Evolutionary conservation across 2,113 vertebrate genomes (phyloP), one percentile per base, ranked within the genome.

Genomic region (Etheostoma spectabile): DNA sequence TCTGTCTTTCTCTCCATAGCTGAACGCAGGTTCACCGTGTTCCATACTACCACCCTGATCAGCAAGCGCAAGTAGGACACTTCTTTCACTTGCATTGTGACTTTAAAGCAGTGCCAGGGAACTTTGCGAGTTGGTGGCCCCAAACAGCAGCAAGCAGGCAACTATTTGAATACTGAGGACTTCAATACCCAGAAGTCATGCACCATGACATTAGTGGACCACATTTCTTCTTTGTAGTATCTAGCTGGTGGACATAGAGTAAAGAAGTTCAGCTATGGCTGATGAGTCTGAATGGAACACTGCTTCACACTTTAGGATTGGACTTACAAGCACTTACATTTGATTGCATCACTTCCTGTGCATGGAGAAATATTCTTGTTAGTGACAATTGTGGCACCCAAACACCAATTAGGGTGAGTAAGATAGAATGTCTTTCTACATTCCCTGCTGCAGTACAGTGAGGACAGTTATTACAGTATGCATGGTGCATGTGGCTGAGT

Each of bases 311-410:
- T 69, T n/a, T 14, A 19, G 19, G 27, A 61, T 73, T 63, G 24
- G 55, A 52, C 49, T 75, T 64, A 45, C n/a, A n/a, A n/a, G 6
- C 18, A 4, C 61, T 88, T 86, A 35, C 79, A 83, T 52, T 38
- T 77, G 62, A 78, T 91, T 88, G 74, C 84, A 86, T 88, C 84
- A 88, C 74, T 80, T 81, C 57, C 55, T 61, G 33, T 71, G 38
- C 22, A 76, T 70, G 38, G 52, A 67, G 67, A 59, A 52, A 62
- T 79, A 45, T 55, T 63, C 74, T 74, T 60, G 15, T 81, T 66
- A 45, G 63, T 65, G 59, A 80, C 71, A 70, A 45, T 2, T 69
- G 55, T 62, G 48, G 49, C 64, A 74, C 56, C 22, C 6, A 33
- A 72, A 67, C 33, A 11, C 70, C 69, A 74, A 82, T 90, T 73